Evolutionary conservation across 2,797 vertebrate genomes (phyloP).

Genomic region (Cyprinodon diabolis): DNA sequence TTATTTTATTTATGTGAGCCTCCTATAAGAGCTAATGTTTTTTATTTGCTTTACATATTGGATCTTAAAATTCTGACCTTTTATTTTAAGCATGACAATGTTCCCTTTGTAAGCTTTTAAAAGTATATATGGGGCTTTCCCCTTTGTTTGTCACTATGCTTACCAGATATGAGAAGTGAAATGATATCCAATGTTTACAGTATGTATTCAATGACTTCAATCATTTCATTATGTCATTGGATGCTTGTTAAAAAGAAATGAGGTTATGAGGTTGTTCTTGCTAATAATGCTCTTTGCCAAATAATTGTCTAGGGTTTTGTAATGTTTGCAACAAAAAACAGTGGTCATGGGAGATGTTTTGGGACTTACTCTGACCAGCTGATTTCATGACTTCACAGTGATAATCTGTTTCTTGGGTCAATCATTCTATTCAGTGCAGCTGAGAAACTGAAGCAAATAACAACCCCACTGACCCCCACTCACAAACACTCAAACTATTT

Average conservation of each 20-base stretch:
- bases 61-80: neutral
- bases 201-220: too few species aligned
- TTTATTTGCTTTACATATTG: neutral
- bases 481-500: constrained; percentile 1
- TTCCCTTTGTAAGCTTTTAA: neutral
- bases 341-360: neutral
- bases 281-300: too few species aligned
- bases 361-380: neutral
- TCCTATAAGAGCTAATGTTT: neutral
- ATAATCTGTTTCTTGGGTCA: neutral
- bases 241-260: too few species aligned
- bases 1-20: constrained; percentile 34
- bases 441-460: neutral
- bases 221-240: too few species aligned
- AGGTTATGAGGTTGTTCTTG: too few species aligned
- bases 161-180: too few species aligned
- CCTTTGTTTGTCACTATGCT: too few species aligned
- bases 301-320: constrained; percentile 1
- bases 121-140: neutral
- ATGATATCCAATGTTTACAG: too few species aligned
- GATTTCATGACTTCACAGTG: neutral
- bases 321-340: neutral
- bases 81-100: neutral
- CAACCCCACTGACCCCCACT: neutral
- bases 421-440: neutral